Evolutionary conservation across 2,888 invertebrate genomes (phyloP).

Genomic region (Eupithecia abbreviata): DNA sequence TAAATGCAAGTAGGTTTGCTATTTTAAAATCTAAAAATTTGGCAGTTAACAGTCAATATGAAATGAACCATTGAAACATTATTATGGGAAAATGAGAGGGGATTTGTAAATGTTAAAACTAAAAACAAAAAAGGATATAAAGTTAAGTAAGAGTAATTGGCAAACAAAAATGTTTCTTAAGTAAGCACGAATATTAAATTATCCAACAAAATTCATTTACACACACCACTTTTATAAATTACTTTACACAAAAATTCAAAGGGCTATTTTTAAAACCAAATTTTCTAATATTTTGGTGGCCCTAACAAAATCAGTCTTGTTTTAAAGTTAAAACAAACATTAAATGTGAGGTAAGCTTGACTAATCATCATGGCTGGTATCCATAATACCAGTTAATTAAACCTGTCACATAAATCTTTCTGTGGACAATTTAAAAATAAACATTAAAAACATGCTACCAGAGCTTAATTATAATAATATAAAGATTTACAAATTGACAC

Average conservation of each 20-base stretch:
- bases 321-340: slow-evolving; percentile 24
- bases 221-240: slow-evolving; percentile 2
- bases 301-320: slow-evolving; percentile 47
- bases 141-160: background rate
- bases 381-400: background rate
- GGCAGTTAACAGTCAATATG: slow-evolving; percentile 9
- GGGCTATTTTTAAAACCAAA: slow-evolving; percentile 1
- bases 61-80: background rate
- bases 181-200: background rate
- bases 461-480: slow-evolving; percentile 25
- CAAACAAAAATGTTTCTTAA: background rate
- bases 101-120: slow-evolving; percentile 1
- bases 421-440: background rate
- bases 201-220: background rate
- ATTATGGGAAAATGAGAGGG: background rate
- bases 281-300: background rate
- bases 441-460: slow-evolving; percentile 28
- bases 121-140: background rate
- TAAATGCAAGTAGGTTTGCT: background rate
- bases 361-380: background rate
- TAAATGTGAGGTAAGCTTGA: slow-evolving; percentile 16
- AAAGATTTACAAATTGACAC: slow-evolving; percentile 44
- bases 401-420: background rate
- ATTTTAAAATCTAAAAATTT: background rate
- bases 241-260: slow-evolving; percentile 14